These are phyloP conservation scores for Eupeodes latifasciatus DNA, from an alignment of 2,888 invertebrate genomes.

Conservation along the genomic window DNA sequence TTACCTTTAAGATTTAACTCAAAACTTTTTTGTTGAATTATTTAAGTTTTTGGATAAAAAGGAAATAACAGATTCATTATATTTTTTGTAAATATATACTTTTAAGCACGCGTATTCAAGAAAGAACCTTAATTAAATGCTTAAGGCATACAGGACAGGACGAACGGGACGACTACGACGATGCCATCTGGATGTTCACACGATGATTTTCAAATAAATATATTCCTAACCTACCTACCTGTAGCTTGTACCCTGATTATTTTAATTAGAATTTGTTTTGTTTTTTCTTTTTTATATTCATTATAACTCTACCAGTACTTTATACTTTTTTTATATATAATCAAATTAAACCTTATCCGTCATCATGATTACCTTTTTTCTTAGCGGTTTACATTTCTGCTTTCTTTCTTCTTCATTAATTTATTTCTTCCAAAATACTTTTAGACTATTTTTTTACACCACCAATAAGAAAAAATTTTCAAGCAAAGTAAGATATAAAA, in stretches of 20 bases:
- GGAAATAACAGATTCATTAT: slow-evolving; percentile 10
- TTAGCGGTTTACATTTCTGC: too few relatives aligned
- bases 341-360: slow-evolving; percentile 2
- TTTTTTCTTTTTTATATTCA: neutral
- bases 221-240: neutral
- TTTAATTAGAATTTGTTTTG: slow-evolving; percentile 1
- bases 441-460: neutral
- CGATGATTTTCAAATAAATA: neutral
- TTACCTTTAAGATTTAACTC: neutral
- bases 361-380: neutral
- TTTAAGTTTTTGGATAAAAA: too few relatives aligned
- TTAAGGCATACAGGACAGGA: neutral
- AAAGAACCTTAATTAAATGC: neutral
- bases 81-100: neutral
- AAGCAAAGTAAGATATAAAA: neutral
- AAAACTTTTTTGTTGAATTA: slow-evolving; percentile 1
- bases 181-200: slow-evolving; percentile 11
- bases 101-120: neutral
- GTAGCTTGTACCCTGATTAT: neutral
- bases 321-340: neutral
- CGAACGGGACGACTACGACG: too few relatives aligned
- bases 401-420: slow-evolving; percentile 29
- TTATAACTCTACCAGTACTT: neutral
- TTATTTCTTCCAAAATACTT: neutral
- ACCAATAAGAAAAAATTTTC: neutral